Base-by-base conservation (phyloP, 2,888 invertebrate genomes). In the Bimastos eiseni region DNA sequence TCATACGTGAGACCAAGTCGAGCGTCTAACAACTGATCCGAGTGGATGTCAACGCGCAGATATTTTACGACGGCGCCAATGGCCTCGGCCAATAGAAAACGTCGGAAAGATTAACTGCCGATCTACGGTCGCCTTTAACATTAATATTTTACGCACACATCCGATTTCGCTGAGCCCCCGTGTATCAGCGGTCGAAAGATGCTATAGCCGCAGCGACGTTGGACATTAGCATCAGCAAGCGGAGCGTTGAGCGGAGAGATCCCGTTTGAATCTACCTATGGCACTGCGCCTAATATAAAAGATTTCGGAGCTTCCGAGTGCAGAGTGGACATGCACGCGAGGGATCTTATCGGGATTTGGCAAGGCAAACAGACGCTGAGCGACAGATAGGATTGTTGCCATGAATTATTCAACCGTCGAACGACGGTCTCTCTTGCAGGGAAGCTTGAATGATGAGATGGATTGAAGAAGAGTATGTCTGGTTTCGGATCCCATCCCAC, bases 81-180 rank as follows among this genome's bases (percentile, higher is more conserved):
- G 86, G 19, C 37, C 37, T 6, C 11, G 86, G 86, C 86, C 86
- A 86, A 86, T 86, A 86, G 86, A 86, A 86, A 86, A 86, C 86
- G 86, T 86, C 86, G 86, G 21, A 34, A 86, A 86, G 86, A 86
- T 37, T 86, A 86, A 86, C 86, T 37, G 86, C 86, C 86, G 86
- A 86, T 86, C 86, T 86, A 86, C 37, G 36, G 34, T 86, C 86
- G 86, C 37, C 34, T 37, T 86, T 86, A 86, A 86, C 36, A 86
- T 86, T 86, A 86, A 86, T 86, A 86, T 86, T 86, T 86, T 86
- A 86, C 86, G 86, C 37, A 86, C 86, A 36, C 86, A 86, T 86
- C 34, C 86, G 86, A 86, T 86, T 36, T 86, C 30, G 86, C 34
- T 36, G 86, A 86, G 86, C 21, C 34, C 19, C n/a, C 8, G 86